Evolutionary conservation across 2,888 invertebrate genomes (phyloP), one percentile per base, ranked within the genome.

Genomic region (Acanthococcus lagerstroemiae): DNA sequence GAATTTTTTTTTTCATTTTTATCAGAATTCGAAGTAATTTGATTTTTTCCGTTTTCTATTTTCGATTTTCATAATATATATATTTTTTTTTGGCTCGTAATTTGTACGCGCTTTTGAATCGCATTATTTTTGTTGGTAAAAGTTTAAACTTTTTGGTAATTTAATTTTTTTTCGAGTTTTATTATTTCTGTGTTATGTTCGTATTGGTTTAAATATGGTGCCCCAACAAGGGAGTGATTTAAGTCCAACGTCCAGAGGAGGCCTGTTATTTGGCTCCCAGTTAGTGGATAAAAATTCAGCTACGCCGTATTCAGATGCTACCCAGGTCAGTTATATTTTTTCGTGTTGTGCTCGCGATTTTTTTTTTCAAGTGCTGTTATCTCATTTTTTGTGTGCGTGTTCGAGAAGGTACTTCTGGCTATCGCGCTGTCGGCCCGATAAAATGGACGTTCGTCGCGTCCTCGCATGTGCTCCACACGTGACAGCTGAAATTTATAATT

Each of bases 281-380:
- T 82, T 87, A 74, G 88, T 95, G 78, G 87, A 89, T 80, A 87
- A 90, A 78, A 88, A 89, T 77, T 94, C 95, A 30, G 82, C 86
- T 65, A 96, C 95, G 68, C 96, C 96, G 68, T 97, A 97, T 81
- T 91, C 95, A 75, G 96, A 97, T 82, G 96, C 96, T 70, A 97
- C 96, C 73, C 90, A 91, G 90, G 92, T 92, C 81, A 85, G 84
- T 63, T 7, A 17, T 26, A 4, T 54, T 54, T 4, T 54, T 54
- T 54, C 9, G 1, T 25, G 2, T 48, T 48, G 9, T 4, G n/a
- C n/a, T n/a, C n/a, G n/a, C n/a, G n/a, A n/a, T n/a, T n/a, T n/a
- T n/a, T n/a, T n/a, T n/a, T n/a, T n/a, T n/a, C n/a, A n/a, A n/a
- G n/a, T n/a, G n/a, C n/a, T n/a, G n/a, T n/a, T n/a, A n/a, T n/a